Evolutionary conservation across 1,140 invertebrate genomes (phyloP).

Genomic region (Micrasema minimum): DNA sequence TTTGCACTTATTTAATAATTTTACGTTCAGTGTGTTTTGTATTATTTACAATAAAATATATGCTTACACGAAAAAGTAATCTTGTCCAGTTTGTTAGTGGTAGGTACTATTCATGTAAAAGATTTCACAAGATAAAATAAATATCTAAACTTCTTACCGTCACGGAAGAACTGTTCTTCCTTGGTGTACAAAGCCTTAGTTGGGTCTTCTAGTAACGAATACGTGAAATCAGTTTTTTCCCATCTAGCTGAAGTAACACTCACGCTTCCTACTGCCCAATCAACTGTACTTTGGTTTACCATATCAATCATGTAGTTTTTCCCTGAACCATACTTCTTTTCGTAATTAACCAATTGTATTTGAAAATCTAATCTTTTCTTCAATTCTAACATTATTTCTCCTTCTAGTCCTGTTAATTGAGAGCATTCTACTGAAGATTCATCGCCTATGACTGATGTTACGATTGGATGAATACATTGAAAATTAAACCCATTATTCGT

Average conservation of each 20-base stretch:
- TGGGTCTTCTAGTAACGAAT: not conserved
- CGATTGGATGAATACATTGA: slow-evolving; percentile 2
- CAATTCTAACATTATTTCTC: slow-evolving; percentile 1
- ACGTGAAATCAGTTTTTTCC: not conserved
- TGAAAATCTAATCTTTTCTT: slow-evolving; percentile 2
- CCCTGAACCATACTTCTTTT: not conserved
- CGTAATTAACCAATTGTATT: not conserved
- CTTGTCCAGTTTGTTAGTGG: no score
- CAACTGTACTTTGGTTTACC: not conserved
- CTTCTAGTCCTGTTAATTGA: not conserved
- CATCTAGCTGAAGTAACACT: not conserved
- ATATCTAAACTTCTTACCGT: no score
- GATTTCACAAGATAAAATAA: no score
- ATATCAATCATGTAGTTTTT: not conserved
- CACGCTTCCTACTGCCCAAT: slow-evolving; percentile 7
- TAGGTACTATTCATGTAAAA: no score
- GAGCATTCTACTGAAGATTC: not conserved
- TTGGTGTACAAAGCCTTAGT: not conserved
- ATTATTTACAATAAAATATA: no score
- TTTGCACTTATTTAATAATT: no score
- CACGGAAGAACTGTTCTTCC: not conserved
- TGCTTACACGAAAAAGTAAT: no score
- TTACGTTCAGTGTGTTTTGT: no score
- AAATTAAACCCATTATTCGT: not conserved
- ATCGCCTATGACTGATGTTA: not conserved